Base-by-base conservation (phyloP, 2,113 vertebrate genomes). In the Bubo blakistoni region DNA sequence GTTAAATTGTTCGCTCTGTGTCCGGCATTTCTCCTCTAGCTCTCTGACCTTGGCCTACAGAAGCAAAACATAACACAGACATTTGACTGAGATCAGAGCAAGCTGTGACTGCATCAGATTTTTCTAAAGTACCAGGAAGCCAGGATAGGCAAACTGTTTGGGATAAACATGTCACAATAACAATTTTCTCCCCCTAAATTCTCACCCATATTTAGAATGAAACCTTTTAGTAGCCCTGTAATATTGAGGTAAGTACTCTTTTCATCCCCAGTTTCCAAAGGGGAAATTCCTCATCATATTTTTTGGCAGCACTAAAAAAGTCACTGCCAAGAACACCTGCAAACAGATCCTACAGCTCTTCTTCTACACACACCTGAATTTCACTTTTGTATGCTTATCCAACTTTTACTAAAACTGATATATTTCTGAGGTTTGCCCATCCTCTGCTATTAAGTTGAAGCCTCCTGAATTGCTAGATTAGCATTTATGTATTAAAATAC, bases 1-100 rank as follows among this genome's bases (percentile, higher is more conserved):
- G 97, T 99, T 98, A 98, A 99, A 99, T 97, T 99, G 99, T 96
- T 99, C 99, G 90, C 99, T 99, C 98, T 99, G 99, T 3, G 88
- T 97, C 92, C 99, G 98, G 92, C 99, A 99, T 99, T 99, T 99
- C 95, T 99, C 99, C 98, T 99, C 99, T 97, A 99, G 98, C 98
- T 99, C 99, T 10, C 98, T 98, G 20, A 99, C 99, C 98, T 99
- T 99, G 97, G 98, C 98, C 99, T 99, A 96, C 38, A 57, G 20
- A 46, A 78, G 32, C 24, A 71, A 93, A 61, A 85, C 17, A 42
- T 4, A 77, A n/a, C 58, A 89, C 24, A 36, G 7, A 22, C 29
- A 40, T 40, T 13, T 44, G 17, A 61, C 54, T 65, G 40, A 40
- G 55, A 34, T 24, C 44, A 70, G 19, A 69, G 51, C 0, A 0